Conservation (phyloP, 2,888 invertebrate species). For the Noctua janthe region DNA sequence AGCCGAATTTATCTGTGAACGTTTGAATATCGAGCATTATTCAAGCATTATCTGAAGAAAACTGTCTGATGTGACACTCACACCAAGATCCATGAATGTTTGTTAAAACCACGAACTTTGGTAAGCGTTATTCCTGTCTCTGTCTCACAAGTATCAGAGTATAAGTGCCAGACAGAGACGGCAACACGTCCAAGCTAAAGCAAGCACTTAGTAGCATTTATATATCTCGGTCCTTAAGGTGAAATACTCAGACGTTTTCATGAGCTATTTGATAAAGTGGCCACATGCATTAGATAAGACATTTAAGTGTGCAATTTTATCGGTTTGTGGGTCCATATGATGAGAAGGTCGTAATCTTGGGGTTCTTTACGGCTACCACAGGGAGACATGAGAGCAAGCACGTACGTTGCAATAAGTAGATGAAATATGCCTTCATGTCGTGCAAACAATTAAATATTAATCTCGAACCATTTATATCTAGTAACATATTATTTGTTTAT, state of each 20-base stretch:
- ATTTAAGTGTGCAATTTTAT: conserved; percentile 16
- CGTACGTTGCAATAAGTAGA: background rate
- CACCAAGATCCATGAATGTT: background rate
- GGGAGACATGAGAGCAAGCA: background rate
- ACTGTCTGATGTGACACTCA: background rate
- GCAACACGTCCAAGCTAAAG: background rate
- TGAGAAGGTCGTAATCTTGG: background rate
- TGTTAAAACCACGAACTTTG: background rate
- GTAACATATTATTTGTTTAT: background rate
- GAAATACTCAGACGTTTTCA: conserved; percentile 15
- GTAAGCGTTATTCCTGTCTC: background rate
- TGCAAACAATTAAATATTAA: background rate
- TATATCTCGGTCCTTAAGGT: background rate
- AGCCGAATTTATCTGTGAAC: conserved; percentile 19
- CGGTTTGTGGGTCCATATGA: too few relatives aligned
- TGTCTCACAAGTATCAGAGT: background rate
- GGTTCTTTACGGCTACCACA: background rate
- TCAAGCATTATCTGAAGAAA: background rate
- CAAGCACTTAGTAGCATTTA: background rate
- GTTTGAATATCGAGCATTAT: conserved; percentile 2
- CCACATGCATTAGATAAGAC: conserved; percentile 5
- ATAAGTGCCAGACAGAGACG: background rate
- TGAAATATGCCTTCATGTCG: too few relatives aligned
- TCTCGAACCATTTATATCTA: background rate
- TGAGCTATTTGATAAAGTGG: background rate